Evolutionary conservation across 2,797 vertebrate genomes (phyloP).

Genomic region (Calcarius lapponicus): DNA sequence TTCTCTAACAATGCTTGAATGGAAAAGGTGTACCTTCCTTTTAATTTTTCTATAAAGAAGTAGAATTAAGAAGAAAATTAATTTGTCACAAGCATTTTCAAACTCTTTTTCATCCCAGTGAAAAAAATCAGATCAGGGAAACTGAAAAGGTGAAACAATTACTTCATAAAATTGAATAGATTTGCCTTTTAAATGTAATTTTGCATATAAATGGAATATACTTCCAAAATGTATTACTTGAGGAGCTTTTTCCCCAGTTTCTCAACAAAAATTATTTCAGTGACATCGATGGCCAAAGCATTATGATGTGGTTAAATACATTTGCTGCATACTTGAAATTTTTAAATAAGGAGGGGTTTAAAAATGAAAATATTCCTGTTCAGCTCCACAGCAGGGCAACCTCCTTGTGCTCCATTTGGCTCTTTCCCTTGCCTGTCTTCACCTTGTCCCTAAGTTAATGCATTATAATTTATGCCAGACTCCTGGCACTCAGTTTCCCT

Average conservation of each 20-base stretch:
- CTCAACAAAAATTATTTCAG: not conserved
- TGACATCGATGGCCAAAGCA: not conserved
- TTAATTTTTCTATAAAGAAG: not conserved
- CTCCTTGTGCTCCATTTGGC: not conserved
- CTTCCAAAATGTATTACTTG: not conserved
- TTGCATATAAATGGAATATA: not conserved
- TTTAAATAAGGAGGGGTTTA: not conserved
- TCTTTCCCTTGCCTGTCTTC: constrained; percentile 11
- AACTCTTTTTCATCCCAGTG: not conserved
- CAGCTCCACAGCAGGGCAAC: not conserved
- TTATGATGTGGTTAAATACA: not conserved
- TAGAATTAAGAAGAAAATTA: not conserved
- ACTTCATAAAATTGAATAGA: not conserved
- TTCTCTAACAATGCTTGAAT: not conserved
- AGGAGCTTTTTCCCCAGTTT: not conserved
- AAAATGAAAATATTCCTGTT: not conserved
- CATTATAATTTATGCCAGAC: constrained; percentile 35
- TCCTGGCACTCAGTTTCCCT: constrained; percentile 7
- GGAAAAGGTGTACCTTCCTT: not conserved
- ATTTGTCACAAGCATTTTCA: not conserved
- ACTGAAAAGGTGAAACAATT: not conserved
- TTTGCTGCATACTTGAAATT: not conserved
- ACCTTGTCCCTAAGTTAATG: constrained; percentile 7
- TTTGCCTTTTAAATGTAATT: not conserved
- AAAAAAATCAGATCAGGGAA: not conserved